Percentiles rank a stretch among this genome's conserved stretches.
Evolutionary conservation across 2,888 invertebrate species (phyloP).

Genomic region (Dicycla oo): DNA sequence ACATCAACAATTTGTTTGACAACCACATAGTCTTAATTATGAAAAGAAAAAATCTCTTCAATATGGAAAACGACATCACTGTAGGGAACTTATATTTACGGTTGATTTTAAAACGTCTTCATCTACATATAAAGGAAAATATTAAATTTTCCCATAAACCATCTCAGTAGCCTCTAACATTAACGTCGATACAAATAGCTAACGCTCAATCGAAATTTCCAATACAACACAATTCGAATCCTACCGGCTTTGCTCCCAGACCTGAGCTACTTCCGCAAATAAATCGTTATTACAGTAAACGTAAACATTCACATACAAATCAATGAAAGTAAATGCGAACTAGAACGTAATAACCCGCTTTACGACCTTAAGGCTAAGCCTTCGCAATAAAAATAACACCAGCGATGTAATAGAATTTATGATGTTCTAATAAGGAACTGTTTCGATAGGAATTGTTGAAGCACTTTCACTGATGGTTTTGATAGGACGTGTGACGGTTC

Average conservation of each 20-base stretch:
- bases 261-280: constrained; percentile 48
- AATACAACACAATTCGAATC: constrained; percentile 37
- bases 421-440: constrained; percentile 41
- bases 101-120: constrained; percentile 9
- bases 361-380: constrained; percentile 34
- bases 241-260: constrained; percentile 14
- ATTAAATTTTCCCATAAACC: constrained; percentile 31
- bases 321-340: constrained; percentile 49
- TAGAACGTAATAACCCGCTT: constrained; percentile 34
- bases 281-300: constrained; percentile 41
- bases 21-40: constrained; percentile 11
- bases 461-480: constrained; percentile 26
- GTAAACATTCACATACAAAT: constrained; percentile 57
- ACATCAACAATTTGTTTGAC: neutral
- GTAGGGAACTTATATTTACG: neutral
- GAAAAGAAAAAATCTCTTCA: neutral
- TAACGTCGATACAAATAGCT: constrained; percentile 19
- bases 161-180: constrained; percentile 32
- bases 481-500: constrained; percentile 2
- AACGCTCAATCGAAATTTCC: constrained; percentile 41
- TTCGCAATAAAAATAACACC: constrained; percentile 49
- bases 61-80: neutral
- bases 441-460: constrained; percentile 7
- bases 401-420: constrained; percentile 31
- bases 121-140: constrained; percentile 5